Percentiles rank a stretch among this genome's conserved stretches.
phyloP scores from a whole-genome alignment of 64 coral and sea anemone genomes.

The Trachythela sp. region DNA sequence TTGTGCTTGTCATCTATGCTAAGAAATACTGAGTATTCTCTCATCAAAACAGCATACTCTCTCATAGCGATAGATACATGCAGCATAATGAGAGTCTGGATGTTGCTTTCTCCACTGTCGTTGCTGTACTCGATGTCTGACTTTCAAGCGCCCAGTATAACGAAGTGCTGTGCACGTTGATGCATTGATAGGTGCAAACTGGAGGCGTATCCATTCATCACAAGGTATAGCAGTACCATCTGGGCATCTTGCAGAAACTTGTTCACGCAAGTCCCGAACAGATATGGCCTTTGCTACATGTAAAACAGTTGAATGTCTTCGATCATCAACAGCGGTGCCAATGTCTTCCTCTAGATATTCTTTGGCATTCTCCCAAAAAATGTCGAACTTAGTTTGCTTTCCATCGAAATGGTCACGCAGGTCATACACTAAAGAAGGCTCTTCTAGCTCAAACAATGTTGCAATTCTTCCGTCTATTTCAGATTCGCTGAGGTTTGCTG shows the following conservation, averaged over 20 bases:
- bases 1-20: conserved; percentile 19
- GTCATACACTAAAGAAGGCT: conserved; percentile 17
- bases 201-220: conserved; percentile 25
- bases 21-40: background rate
- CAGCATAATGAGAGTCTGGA: conserved; percentile 5
- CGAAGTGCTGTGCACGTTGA: background rate
- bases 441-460: conserved; percentile 1
- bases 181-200: conserved; percentile 10
- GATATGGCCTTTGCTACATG: conserved; percentile 13
- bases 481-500: background rate
- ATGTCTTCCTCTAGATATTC: background rate
- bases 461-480: background rate
- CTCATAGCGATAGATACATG: conserved; percentile 21
- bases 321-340: background rate
- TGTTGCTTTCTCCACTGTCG: background rate
- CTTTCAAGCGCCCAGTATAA: conserved; percentile 13
- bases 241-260: conserved; percentile 13
- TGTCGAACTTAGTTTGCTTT: background rate
- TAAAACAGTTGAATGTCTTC: conserved; percentile 24
- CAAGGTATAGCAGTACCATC: conserved; percentile 1
- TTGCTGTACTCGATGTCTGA: conserved; percentile 20
- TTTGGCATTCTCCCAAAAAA: background rate
- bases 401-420: background rate
- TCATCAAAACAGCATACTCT: conserved; percentile 17
- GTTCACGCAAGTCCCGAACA: conserved; percentile 4